A percentile compares a stretch with the other conserved stretches of the same genome.
Conservation (phyloP, 1,140 invertebrate genomes). For the Ptiloglossa arizonensis region DNA sequence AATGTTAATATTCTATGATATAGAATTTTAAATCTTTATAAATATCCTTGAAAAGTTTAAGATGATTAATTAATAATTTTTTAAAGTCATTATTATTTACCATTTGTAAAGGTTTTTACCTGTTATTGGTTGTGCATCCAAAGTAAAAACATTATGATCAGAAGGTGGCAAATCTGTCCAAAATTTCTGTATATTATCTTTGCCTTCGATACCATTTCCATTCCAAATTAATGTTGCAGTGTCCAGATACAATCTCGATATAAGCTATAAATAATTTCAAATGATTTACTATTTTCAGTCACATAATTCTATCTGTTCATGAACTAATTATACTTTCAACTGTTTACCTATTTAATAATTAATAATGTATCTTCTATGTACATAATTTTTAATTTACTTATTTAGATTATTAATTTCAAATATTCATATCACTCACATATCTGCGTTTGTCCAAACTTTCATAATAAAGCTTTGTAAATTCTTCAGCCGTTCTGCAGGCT, state of each 20-base stretch:
- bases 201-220: conserved; percentile 89
- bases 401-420: conserved; percentile 22
- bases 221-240: conserved; percentile 92
- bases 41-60: conserved; percentile 18
- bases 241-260: conserved; percentile 90
- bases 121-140: conserved; percentile 90
- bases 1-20: too few species aligned
- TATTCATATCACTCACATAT: conserved; percentile 84
- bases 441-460: conserved; percentile 90
- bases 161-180: conserved; percentile 88
- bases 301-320: not conserved
- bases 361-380: not conserved
- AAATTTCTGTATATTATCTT: conserved; percentile 90
- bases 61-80: too few species aligned
- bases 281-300: conserved; percentile 5
- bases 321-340: not conserved
- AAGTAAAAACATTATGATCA: conserved; percentile 86
- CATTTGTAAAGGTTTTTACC: conserved; percentile 76
- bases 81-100: not conserved
- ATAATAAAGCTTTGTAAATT: conserved; percentile 92
- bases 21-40: not conserved
- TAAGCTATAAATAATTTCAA: conserved; percentile 81
- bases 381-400: not conserved
- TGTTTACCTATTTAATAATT: not conserved
- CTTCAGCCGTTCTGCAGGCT: conserved; percentile 89